Evolutionary conservation across 2,888 invertebrate species (phyloP).

Genomic region (Gryllus longicercus): DNA sequence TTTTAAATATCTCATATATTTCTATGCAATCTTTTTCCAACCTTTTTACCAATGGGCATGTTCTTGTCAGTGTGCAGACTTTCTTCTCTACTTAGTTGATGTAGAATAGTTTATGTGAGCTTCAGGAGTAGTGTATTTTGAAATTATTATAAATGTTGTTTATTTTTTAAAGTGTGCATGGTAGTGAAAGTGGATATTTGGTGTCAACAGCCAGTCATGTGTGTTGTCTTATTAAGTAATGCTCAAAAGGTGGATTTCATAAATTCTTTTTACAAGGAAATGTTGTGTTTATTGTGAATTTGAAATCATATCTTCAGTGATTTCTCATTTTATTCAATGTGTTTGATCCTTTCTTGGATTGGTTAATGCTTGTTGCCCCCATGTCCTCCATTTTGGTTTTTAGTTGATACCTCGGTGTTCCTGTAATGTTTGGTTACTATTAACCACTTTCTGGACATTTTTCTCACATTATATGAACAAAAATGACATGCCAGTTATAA

Average conservation of each 20-base stretch:
- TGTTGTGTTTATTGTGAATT: slow-evolving; percentile 17
- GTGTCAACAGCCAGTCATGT: neutral
- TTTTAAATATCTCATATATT: no score
- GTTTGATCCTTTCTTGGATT: slow-evolving; percentile 23
- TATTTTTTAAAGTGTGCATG: slow-evolving; percentile 10
- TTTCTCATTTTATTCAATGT: slow-evolving; percentile 24
- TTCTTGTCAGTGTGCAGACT: slow-evolving; percentile 7
- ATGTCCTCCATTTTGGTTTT: slow-evolving; percentile 28
- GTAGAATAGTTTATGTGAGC: slow-evolving; percentile 1
- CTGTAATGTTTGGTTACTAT: slow-evolving; percentile 24
- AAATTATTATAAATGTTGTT: slow-evolving; percentile 17
- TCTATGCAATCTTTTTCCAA: neutral
- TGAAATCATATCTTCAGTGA: slow-evolving; percentile 1
- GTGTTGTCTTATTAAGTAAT: slow-evolving; percentile 2
- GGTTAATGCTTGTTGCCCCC: slow-evolving; percentile 26
- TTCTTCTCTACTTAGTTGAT: slow-evolving; percentile 17
- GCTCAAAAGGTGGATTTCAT: slow-evolving; percentile 9
- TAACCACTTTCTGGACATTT: slow-evolving; percentile 8
- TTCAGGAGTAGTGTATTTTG: slow-evolving; percentile 10
- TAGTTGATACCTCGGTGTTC: slow-evolving; percentile 34
- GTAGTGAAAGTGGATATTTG: slow-evolving; percentile 6
- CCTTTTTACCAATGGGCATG: neutral
- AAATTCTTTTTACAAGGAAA: neutral
- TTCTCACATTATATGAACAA: slow-evolving; percentile 8
- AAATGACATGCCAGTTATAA: neutral